These are phyloP conservation scores for Promerops cafer DNA, from an alignment of 2,113 vertebrate genomes.

Conservation along the genomic window DNA sequence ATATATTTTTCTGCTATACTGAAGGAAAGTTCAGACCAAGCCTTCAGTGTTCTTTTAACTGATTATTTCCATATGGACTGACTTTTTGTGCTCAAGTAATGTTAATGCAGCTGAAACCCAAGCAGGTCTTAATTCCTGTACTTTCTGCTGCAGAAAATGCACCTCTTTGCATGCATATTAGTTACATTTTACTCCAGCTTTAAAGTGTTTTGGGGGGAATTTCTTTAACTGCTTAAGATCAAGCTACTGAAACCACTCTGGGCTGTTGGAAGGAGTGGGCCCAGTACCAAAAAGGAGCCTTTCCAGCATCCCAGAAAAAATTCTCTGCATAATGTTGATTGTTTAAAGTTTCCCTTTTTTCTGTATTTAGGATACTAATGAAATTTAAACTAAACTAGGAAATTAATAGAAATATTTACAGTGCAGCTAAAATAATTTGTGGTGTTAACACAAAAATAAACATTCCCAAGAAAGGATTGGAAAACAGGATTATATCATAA, in stretches of 20 bases:
- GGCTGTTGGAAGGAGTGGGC: neutral
- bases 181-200: neutral
- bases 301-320: neutral
- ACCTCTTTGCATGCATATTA: neutral
- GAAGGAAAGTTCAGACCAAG: neutral
- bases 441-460: neutral
- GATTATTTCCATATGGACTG: constrained; percentile 3
- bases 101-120: neutral
- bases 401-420: constrained; percentile 18
- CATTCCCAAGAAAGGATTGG: neutral
- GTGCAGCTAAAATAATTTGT: neutral
- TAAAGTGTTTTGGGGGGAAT: neutral
- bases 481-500: neutral
- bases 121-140: neutral
- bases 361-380: neutral
- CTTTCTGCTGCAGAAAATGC: neutral
- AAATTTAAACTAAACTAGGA: constrained; percentile 8
- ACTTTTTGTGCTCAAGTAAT: neutral
- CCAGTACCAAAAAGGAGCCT: neutral
- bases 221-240: neutral
- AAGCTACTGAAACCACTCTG: neutral
- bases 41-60: neutral
- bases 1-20: neutral
- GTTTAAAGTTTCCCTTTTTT: neutral
- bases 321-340: neutral